phyloP scores from a whole-genome alignment of 1,140 invertebrate genomes.

The Globodera ellingtonae region DNA sequence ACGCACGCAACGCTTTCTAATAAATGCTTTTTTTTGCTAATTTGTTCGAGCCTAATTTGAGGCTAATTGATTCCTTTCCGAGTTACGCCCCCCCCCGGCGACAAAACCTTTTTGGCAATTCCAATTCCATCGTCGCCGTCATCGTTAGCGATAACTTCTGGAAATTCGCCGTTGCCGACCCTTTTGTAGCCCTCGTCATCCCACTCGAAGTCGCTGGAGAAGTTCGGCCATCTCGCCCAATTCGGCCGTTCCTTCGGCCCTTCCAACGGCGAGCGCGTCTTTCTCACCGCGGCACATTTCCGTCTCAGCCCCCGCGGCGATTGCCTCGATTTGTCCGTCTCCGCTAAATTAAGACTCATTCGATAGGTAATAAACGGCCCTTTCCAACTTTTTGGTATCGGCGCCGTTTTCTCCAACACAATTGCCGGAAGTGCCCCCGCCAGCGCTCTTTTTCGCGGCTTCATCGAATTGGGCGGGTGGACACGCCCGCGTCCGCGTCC shows the following conservation, averaged over 20 bases:
- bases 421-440: not conserved
- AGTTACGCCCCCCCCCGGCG: too few relatives aligned
- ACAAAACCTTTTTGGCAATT: conserved; percentile 8
- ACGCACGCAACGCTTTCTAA: conserved; percentile 8
- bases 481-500: not conserved
- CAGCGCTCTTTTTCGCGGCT: not conserved
- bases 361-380: not conserved
- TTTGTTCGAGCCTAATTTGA: too few relatives aligned
- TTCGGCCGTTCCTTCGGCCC: too few relatives aligned
- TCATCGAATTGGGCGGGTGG: not conserved
- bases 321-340: not conserved
- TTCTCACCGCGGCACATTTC: conserved; percentile 16
- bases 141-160: not conserved
- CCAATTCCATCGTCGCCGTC: not conserved
- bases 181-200: conserved; percentile 24
- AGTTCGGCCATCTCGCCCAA: not conserved
- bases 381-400: not conserved
- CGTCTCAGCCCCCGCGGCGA: conserved; percentile 1
- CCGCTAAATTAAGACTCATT: not conserved
- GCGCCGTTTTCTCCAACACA: not conserved
- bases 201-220: conserved; percentile 29
- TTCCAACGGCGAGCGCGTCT: not conserved
- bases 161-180: conserved; percentile 1
- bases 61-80: too few relatives aligned
- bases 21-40: not conserved